phyloP scores from a whole-genome alignment of 1,140 invertebrate genomes.

The Bombyx mori region ASM3026992v2 NC_085117.1:15921001-15921500 shows the following conservation, averaged over 20 bases:
- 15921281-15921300: too few relatives aligned
- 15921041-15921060: slow-evolving; percentile 10
- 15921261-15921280: too few relatives aligned
- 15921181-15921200: slow-evolving; percentile 33
- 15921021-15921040: slow-evolving; percentile 3
- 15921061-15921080: slow-evolving; percentile 12
- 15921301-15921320: too few relatives aligned
- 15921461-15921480: too few relatives aligned
- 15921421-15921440: too few relatives aligned
- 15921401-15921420: too few relatives aligned
- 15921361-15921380: too few relatives aligned
- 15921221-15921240: neutral
- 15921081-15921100: slow-evolving; percentile 11
- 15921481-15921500: too few relatives aligned
- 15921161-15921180: slow-evolving; percentile 31
- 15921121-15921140: slow-evolving; percentile 39
- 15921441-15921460: too few relatives aligned
- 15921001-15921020: neutral
- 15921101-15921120: slow-evolving; percentile 36
- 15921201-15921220: slow-evolving; percentile 2
- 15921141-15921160: slow-evolving; percentile 30
- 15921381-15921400: too few relatives aligned
- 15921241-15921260: neutral
- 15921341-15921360: too few relatives aligned
- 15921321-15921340: too few relatives aligned